A percentile compares a stretch with the other conserved stretches of the same genome.
phyloP scores from a whole-genome alignment of 1,140 invertebrate genomes.

The Zophobas atratus region DNA sequence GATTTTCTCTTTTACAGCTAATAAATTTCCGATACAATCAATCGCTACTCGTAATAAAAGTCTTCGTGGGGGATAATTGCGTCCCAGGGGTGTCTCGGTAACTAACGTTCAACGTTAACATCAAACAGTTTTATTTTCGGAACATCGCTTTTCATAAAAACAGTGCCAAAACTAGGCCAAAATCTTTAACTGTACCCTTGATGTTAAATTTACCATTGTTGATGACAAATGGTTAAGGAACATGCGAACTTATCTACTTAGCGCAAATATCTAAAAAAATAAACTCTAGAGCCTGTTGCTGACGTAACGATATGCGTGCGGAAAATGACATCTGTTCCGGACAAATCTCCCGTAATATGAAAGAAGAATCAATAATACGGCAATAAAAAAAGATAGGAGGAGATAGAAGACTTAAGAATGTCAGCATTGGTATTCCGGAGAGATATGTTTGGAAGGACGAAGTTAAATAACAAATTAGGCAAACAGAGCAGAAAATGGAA shows the following conservation, averaged over 20 bases:
- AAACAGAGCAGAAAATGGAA: constrained; percentile 1
- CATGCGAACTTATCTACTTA: not conserved
- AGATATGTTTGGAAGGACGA: not conserved
- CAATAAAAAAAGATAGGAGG: not conserved
- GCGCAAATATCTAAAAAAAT: not conserved
- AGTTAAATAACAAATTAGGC: not conserved
- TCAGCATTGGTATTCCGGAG: not conserved
- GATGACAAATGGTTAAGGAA: not conserved
- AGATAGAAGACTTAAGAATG: not conserved
- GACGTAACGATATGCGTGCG: not conserved
- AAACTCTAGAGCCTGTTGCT: not conserved
- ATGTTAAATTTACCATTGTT: not conserved
- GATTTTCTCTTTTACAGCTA: too few species aligned
- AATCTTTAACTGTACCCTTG: not conserved
- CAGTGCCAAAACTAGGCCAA: not conserved
- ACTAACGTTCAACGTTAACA: not conserved
- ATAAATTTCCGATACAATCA: not conserved
- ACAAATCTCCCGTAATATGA: not conserved
- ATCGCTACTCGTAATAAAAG: not conserved
- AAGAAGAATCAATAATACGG: not conserved
- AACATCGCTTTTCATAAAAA: not conserved
- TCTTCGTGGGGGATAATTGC: not conserved
- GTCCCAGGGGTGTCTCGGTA: not conserved
- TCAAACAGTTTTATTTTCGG: not conserved
- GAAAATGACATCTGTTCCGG: not conserved